phyloP scores from a whole-genome alignment of 1,140 invertebrate species.

The Archivesica marissinica region DNA sequence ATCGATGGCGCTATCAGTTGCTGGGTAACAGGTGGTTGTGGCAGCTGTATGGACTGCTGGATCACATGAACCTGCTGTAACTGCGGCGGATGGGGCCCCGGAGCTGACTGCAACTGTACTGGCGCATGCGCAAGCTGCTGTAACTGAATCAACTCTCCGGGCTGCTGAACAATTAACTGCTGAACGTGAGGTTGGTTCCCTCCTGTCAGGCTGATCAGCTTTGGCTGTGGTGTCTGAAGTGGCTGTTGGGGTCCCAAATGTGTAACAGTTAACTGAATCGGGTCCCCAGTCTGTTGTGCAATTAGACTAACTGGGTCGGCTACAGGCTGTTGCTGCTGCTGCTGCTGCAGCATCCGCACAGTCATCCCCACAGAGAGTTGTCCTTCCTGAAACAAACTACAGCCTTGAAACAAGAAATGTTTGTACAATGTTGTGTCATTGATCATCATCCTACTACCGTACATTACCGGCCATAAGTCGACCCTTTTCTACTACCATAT shows the following conservation, averaged over 20 bases:
- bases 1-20: conserved; percentile 15
- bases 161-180: conserved; percentile 33
- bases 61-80: conserved; percentile 43
- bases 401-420: too few species aligned
- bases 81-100: conserved; percentile 16
- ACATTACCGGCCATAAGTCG: too few species aligned
- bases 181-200: conserved; percentile 7
- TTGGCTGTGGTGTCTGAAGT: not conserved
- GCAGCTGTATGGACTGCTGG: conserved; percentile 26
- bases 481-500: too few species aligned
- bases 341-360: not conserved
- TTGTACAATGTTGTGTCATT: too few species aligned
- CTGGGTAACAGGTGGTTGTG: conserved; percentile 8
- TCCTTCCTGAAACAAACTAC: not conserved
- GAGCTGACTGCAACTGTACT: not conserved
- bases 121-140: conserved; percentile 29
- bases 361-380: not conserved
- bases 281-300: not conserved
- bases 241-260: not conserved
- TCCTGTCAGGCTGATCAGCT: conserved; percentile 27
- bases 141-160: conserved; percentile 17
- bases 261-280: not conserved
- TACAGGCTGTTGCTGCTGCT: not conserved
- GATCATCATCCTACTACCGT: too few species aligned
- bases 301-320: conserved; percentile 1